These are phyloP conservation scores for Oppia nitens DNA, from an alignment of 1,140 invertebrate genomes.

Conservation along the genomic window DNA sequence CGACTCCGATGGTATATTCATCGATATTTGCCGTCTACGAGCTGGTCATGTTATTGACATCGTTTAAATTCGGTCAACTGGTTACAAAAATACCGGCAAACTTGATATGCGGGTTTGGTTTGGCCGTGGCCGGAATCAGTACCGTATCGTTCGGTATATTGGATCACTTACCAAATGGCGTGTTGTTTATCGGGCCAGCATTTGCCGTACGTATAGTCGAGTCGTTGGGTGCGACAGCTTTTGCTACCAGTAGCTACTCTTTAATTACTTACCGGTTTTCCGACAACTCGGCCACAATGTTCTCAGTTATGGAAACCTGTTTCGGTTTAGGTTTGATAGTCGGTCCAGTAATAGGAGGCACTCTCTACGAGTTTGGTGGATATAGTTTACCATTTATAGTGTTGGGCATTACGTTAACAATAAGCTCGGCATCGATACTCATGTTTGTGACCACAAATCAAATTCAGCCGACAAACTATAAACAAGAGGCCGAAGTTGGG, in stretches of 20 bases:
- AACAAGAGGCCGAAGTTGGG: neutral
- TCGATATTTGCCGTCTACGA: constrained; percentile 29
- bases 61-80: constrained; percentile 28
- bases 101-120: constrained; percentile 10
- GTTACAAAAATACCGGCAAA: constrained; percentile 20
- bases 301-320: constrained; percentile 19
- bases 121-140: constrained; percentile 7
- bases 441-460: neutral
- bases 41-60: constrained; percentile 26
- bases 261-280: constrained; percentile 17
- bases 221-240: constrained; percentile 18
- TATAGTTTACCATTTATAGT: constrained; percentile 12
- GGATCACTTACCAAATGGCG: neutral
- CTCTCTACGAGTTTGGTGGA: constrained; percentile 20
- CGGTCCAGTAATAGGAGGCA: constrained; percentile 23
- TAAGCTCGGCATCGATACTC: neutral
- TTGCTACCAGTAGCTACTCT: constrained; percentile 18
- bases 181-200: constrained; percentile 11
- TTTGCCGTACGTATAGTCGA: constrained; percentile 17
- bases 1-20: constrained; percentile 25
- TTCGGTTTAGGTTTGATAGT: constrained; percentile 22
- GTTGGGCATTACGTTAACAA: constrained; percentile 8
- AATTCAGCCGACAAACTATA: too few species aligned
- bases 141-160: constrained; percentile 16
- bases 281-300: constrained; percentile 9